Percentiles rank a stretch among this genome's conserved stretches.
These are phyloP conservation scores for Melipona beecheii DNA, from an alignment of 2,888 invertebrate species.

Conservation along the genomic window DNA sequence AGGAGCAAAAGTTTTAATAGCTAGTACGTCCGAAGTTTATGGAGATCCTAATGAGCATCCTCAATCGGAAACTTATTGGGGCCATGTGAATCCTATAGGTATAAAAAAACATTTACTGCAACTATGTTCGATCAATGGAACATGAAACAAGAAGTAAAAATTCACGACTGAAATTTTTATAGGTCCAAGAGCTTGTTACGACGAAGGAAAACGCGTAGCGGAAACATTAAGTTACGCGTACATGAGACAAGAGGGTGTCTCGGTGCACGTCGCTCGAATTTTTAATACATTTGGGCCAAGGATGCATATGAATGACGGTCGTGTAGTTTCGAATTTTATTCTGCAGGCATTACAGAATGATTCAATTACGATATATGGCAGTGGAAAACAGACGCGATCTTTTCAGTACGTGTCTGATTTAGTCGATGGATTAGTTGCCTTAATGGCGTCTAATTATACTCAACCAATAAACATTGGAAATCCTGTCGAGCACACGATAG, in stretches of 20 bases:
- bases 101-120: not conserved
- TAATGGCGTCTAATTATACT: slow-evolving; percentile 98
- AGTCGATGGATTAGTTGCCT: slow-evolving; percentile 95
- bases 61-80: slow-evolving; percentile 99
- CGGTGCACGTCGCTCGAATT: slow-evolving; percentile 98
- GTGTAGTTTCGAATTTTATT: slow-evolving; percentile 99
- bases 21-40: slow-evolving; percentile 99
- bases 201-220: slow-evolving; percentile 99
- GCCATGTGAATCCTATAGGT: slow-evolving; percentile 99
- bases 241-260: slow-evolving; percentile 97
- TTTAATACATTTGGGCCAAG: slow-evolving; percentile 99
- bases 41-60: slow-evolving; percentile 99
- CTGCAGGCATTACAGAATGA: slow-evolving; percentile 97
- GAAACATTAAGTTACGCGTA: slow-evolving; percentile 98
- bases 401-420: slow-evolving; percentile 99
- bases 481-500: slow-evolving; percentile 98
- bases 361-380: slow-evolving; percentile 95
- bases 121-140: not conserved
- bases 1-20: slow-evolving; percentile 96
- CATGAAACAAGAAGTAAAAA: not conserved
- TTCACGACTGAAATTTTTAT: slow-evolving; percentile 10
- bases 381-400: slow-evolving; percentile 96
- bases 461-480: slow-evolving; percentile 98
- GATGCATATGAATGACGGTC: slow-evolving; percentile 99
- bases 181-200: slow-evolving; percentile 98